Evolutionary conservation across 2,113 vertebrate genomes (phyloP), one percentile per base, ranked within the genome.

Genomic region (Actinemys pallida): DNA sequence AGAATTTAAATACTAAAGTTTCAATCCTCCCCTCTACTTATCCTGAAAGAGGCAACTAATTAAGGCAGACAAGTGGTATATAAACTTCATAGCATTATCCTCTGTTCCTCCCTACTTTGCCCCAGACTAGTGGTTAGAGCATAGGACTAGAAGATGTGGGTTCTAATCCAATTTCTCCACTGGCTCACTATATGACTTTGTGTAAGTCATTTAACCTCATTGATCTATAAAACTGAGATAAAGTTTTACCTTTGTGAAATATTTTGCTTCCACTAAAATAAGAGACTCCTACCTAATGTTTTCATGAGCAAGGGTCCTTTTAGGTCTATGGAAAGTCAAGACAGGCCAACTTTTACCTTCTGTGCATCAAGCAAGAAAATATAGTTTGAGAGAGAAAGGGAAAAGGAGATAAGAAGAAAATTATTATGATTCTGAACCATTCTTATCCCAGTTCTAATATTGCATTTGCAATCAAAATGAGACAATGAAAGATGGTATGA

Each of bases 401-500:
- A 14, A 27, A 47, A 88, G 3, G 65, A 88, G 11, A 22, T 83
- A 62, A 65, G 49, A 50, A 49, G 45, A 84, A 62, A 25, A n/a
- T 20, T 12, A 65, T 29, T 22, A n/a, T 2, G 59, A 47, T 81
- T 86, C 81, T 1, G 3, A 94, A 78, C 25, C 65, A 5, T 72
- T 72, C 65, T 72, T 72, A 72, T 72, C n/a, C 35, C 19, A 29
- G n/a, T 80, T 83, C 78, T 56, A 62, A 6, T 47, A 47, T 31
- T 42, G 45, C 50, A 86, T 84, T 88, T 91, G 57, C 86, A 95
- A 80, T 0, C 65, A 72, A 92, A 93, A 85, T 24, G 50, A 54
- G 95, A 96, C 49, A 96, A 78, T 95, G 93, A 98, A 93, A 1
- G 25, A 96, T 94, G 57, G 54, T 53, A 87, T 96, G 78, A 86